Conservation (phyloP, 1,140 invertebrate genomes). For the Zaprionus gabonicus region DNA sequence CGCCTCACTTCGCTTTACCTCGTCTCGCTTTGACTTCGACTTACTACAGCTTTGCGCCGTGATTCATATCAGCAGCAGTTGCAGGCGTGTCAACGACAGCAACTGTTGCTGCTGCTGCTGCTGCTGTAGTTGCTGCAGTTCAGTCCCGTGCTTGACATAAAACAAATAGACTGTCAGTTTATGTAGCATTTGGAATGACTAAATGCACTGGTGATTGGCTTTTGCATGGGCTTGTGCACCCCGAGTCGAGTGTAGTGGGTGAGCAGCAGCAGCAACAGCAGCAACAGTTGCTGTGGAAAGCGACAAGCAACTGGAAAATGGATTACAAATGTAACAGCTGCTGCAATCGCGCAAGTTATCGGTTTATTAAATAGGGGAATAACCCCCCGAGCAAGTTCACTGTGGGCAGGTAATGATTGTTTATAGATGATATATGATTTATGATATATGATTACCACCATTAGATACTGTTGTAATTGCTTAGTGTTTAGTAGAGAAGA, state of each 20-base stretch:
- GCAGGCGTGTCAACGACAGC: slow-evolving; percentile 74
- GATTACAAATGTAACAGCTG: not conserved
- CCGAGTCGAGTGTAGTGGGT: slow-evolving; percentile 23
- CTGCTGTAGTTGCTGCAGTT: slow-evolving; percentile 16
- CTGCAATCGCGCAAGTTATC: slow-evolving; percentile 6
- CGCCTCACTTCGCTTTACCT: not conserved
- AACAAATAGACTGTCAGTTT: slow-evolving; percentile 82
- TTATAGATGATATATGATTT: slow-evolving; percentile 1
- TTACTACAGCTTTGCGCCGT: slow-evolving; percentile 36
- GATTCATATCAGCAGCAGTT: slow-evolving; percentile 76
- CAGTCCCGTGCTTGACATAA: slow-evolving; percentile 60
- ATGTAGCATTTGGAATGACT: slow-evolving; percentile 79
- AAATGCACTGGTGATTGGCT: slow-evolving; percentile 71
- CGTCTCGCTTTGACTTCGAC: slow-evolving; percentile 16
- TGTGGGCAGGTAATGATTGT: not conserved
- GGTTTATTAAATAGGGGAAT: slow-evolving; percentile 2
- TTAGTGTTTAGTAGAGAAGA: not conserved
- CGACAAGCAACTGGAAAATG: slow-evolving; percentile 1
- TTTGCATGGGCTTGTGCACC: slow-evolving; percentile 43
- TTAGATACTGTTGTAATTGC: not conserved
- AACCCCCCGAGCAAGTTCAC: not conserved
- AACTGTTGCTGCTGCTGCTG: slow-evolving; percentile 33
- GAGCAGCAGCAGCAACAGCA: slow-evolving; percentile 2
- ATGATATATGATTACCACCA: not conserved
- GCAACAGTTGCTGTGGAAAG: slow-evolving; percentile 14